These are phyloP conservation scores for Sphecodes monilicornis DNA, from an alignment of 2,888 invertebrate genomes.

Conservation along the genomic window DNA sequence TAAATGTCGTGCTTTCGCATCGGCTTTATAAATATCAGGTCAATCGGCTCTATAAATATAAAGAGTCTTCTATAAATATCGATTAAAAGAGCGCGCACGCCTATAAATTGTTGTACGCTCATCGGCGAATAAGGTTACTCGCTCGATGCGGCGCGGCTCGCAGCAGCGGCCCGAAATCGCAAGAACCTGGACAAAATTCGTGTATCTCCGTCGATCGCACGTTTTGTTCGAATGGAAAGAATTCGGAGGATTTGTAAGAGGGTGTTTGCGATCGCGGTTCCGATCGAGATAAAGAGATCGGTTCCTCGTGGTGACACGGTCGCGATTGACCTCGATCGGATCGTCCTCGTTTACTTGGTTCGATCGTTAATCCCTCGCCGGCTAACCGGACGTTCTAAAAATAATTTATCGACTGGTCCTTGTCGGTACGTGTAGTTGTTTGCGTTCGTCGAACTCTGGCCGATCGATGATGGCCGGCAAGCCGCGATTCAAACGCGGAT, in stretches of 20 bases:
- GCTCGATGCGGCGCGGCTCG: not conserved
- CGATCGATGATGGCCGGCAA: slow-evolving; percentile 40
- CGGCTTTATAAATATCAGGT: slow-evolving; percentile 59
- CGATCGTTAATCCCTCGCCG: slow-evolving; percentile 70
- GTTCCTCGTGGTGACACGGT: slow-evolving; percentile 29
- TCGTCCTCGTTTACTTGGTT: slow-evolving; percentile 66
- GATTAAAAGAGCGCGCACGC: slow-evolving; percentile 33
- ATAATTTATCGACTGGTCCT: slow-evolving; percentile 73
- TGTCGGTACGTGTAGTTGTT: slow-evolving; percentile 49
- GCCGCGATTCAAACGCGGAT: not conserved
- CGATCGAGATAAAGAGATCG: slow-evolving; percentile 46
- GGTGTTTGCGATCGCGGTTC: not conserved
- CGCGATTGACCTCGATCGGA: slow-evolving; percentile 58
- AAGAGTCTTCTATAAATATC: slow-evolving; percentile 58
- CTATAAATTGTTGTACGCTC: slow-evolving; percentile 17
- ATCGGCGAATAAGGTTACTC: not conserved
- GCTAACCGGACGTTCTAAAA: slow-evolving; percentile 65
- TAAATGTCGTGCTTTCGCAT: slow-evolving; percentile 44
- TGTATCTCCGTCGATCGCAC: not conserved
- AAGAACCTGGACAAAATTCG: not conserved
- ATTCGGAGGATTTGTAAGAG: not conserved
- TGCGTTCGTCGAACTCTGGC: slow-evolving; percentile 56
- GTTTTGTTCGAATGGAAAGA: not conserved
- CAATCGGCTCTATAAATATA: slow-evolving; percentile 58
- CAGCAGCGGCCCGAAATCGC: not conserved